Evolutionary conservation across 2,113 vertebrate genomes (phyloP), one percentile per base, ranked within the genome.

Genomic region (Nyctereutes procyonoides): DNA sequence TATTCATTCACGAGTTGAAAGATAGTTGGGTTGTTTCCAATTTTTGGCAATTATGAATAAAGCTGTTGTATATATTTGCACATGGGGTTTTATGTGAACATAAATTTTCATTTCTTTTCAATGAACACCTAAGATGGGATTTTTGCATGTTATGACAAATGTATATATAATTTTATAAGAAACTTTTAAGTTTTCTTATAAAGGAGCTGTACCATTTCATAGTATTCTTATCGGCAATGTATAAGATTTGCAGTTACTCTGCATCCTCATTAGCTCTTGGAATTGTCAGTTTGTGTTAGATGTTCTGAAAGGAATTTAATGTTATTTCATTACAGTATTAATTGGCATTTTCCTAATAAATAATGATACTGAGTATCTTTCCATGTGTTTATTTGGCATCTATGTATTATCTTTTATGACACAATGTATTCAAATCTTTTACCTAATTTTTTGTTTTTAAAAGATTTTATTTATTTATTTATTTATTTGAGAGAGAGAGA

Each of bases 361-460:
- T 84, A 65, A 88, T 56, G 53, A 60, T 67, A 71, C 30, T 92
- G 77, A 80, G 3, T 26, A 76, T 86, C 56, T 93, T 82, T 38
- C 12, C 55, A 67, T 76, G 38, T 81, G 9, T 67, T 88, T 77
- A 30, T 84, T 95, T 87, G 65, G 28, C 67, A 84, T 55, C 30
- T 19, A 56, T 90, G 0, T 74, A 63, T 89, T 90, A 92, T 81
- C 28, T 92, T 85, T 60, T 93, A 63, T 95, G n/a, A 84, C n/a
- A n/a, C 83, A 60, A 12, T 51, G 14, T 88, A 20, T 90, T 93
- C 62, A 80, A 83, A 60, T 53, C 32, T 83, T 82, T 81, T 67
- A 73, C 35, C 56, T 17, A 43, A 55, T 90, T 94, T 67, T 91
- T 84, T 15, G 69, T 63, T 63, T 63, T 58, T 58, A 20, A 58